Conservation (phyloP, 2,888 invertebrate genomes). For the Latrodectus elegans region DNA sequence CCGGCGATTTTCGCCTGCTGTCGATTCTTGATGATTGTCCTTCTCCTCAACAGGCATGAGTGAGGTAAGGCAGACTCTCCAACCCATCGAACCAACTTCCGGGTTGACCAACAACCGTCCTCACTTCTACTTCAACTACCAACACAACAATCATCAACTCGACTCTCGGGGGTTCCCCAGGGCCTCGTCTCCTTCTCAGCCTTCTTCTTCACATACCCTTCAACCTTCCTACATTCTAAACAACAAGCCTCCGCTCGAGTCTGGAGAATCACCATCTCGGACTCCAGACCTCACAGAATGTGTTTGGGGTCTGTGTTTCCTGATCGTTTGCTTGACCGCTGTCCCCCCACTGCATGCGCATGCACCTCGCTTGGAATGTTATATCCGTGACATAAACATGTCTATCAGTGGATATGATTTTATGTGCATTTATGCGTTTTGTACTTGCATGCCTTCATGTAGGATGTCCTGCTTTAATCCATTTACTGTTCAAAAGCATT, state of each 20-base stretch:
- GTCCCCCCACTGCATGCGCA: no score
- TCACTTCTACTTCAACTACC: slow-evolving; percentile 63
- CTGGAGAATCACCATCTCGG: slow-evolving; percentile 22
- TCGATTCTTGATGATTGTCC: not conserved
- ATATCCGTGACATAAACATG: no score
- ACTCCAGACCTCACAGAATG: slow-evolving; percentile 62
- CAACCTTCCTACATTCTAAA: slow-evolving; percentile 64
- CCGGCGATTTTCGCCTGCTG: no score
- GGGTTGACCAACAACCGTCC: slow-evolving; percentile 62
- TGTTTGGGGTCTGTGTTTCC: slow-evolving; percentile 56
- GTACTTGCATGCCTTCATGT: no score
- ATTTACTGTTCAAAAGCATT: no score
- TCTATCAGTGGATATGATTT: no score
- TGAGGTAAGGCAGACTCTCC: slow-evolving; percentile 56
- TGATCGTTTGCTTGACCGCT: not conserved
- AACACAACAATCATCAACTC: slow-evolving; percentile 53
- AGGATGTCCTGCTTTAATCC: no score
- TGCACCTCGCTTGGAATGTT: no score
- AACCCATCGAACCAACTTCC: slow-evolving; percentile 51
- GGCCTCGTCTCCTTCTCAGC: slow-evolving; percentile 52
- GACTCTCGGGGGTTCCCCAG: slow-evolving; percentile 44
- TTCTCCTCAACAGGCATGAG: slow-evolving; percentile 66
- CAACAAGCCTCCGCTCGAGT: slow-evolving; percentile 45
- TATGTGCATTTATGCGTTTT: no score
- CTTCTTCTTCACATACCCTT: slow-evolving; percentile 52